These are phyloP conservation scores for Pocillopora grandis DNA, from an alignment of 92 coral and sea anemone genomes.

Conservation along the genomic window DNA sequence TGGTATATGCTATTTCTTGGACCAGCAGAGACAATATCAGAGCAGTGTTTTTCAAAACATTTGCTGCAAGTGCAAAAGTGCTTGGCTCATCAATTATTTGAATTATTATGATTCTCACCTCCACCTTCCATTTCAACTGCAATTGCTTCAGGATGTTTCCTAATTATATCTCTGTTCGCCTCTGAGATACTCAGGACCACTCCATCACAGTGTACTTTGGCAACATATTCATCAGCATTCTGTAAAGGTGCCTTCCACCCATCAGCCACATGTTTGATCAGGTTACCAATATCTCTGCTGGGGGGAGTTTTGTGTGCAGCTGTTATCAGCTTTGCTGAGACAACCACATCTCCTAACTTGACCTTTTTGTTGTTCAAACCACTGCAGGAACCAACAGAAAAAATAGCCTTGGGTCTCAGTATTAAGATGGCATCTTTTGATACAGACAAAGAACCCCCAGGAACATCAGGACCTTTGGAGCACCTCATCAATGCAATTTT, in stretches of 20 bases:
- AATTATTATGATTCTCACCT: neutral
- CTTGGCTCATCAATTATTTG: too few species aligned
- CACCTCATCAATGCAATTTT: too few species aligned
- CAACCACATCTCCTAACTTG: slow-evolving; percentile 1
- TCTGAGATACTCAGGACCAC: neutral
- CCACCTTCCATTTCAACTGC: slow-evolving; percentile 1
- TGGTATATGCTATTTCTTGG: too few species aligned
- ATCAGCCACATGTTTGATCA: neutral
- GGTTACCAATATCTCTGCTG: neutral
- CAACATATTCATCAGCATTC: neutral
- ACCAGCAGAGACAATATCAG: too few species aligned
- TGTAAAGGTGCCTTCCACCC: neutral
- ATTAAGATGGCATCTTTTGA: too few species aligned
- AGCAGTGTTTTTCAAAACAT: too few species aligned
- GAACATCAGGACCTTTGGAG: too few species aligned
- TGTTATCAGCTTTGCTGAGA: neutral
- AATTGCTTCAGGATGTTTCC: neutral
- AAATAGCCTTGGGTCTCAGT: too few species aligned
- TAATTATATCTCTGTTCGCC: neutral
- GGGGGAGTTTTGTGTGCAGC: too few species aligned
- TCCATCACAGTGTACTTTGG: neutral
- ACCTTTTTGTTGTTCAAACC: neutral
- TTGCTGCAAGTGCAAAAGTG: too few species aligned
- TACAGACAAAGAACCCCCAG: too few species aligned
- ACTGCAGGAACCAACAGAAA: neutral